These are phyloP conservation scores for Podocnemis expansa DNA, from an alignment of 2,113 vertebrate species.

Conservation along the genomic window DNA sequence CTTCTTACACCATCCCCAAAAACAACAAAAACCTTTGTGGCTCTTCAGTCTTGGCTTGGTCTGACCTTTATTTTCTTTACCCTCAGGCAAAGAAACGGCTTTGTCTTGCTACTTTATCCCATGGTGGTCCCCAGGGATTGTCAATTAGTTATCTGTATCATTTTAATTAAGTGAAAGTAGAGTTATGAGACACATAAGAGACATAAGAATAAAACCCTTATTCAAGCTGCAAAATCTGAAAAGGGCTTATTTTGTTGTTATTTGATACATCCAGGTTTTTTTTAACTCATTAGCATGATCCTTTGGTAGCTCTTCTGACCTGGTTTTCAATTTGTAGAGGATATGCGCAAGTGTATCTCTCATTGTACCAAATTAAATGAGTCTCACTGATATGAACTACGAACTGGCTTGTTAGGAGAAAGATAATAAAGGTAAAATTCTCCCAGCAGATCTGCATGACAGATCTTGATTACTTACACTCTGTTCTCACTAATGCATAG, in stretches of 20 bases:
- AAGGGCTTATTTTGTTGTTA: neutral
- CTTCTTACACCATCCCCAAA: neutral
- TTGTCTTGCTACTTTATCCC: neutral
- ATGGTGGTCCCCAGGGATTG: neutral
- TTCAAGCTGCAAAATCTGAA: conserved; percentile 6
- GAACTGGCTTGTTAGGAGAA: conserved; percentile 41
- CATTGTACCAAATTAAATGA: conserved; percentile 60
- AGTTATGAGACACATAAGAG: conserved; percentile 5
- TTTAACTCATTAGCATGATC: conserved; percentile 64
- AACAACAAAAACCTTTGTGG: rapidly evolving
- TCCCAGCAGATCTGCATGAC: conserved; percentile 30
- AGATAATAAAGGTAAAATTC: conserved; percentile 24
- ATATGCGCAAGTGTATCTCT: conserved; percentile 28
- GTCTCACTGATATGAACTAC: conserved; percentile 21
- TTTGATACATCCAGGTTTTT: neutral
- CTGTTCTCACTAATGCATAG: neutral
- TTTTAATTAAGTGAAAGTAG: conserved; percentile 39
- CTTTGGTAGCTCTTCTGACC: conserved; percentile 63
- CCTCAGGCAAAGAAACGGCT: neutral
- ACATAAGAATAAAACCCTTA: conserved; percentile 43
- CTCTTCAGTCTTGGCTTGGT: neutral
- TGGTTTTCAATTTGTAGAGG: conserved; percentile 4
- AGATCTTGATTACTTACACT: conserved; percentile 16
- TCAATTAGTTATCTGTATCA: neutral
- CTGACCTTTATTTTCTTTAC: neutral